Evolutionary conservation across 2,797 vertebrate species (phyloP).

Genomic region (Enteromius fasciolatus): DNA sequence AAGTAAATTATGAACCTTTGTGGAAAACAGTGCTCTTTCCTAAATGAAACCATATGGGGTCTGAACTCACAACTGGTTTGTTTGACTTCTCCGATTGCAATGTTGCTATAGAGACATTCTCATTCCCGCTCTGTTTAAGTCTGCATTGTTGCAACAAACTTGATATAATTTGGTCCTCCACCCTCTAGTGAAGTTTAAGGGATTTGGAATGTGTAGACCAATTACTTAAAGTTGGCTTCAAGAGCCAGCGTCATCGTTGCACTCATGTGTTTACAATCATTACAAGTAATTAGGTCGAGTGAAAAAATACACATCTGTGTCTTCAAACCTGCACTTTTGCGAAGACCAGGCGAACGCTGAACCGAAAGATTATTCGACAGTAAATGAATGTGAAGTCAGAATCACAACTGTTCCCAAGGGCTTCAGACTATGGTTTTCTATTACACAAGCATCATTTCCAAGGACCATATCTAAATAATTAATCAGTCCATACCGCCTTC

Average conservation of each 20-base stretch:
- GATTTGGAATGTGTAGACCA: slow-evolving; percentile 77
- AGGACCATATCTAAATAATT: slow-evolving; percentile 61
- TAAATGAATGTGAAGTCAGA: slow-evolving; percentile 46
- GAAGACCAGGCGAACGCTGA: slow-evolving; percentile 26
- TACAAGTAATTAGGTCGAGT: slow-evolving; percentile 57
- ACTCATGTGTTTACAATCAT: slow-evolving; percentile 74
- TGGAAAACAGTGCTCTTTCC: slow-evolving; percentile 70
- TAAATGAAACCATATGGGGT: slow-evolving; percentile 81
- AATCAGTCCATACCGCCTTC: slow-evolving; percentile 52
- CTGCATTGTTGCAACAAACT: slow-evolving; percentile 82
- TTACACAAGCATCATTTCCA: slow-evolving; percentile 61
- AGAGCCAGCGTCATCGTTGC: slow-evolving; percentile 44
- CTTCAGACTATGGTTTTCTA: slow-evolving; percentile 38
- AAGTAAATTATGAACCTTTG: slow-evolving; percentile 80
- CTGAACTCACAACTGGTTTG: slow-evolving; percentile 79
- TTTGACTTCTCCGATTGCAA: slow-evolving; percentile 82
- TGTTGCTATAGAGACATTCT: slow-evolving; percentile 78
- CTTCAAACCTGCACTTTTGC: slow-evolving; percentile 40
- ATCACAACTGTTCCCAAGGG: slow-evolving; percentile 47
- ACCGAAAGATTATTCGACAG: slow-evolving; percentile 58
- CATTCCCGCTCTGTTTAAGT: slow-evolving; percentile 74
- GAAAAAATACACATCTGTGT: slow-evolving; percentile 48
- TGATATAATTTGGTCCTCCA: slow-evolving; percentile 81
- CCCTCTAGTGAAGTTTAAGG: slow-evolving; percentile 77
- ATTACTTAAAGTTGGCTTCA: slow-evolving; percentile 75